Base-by-base conservation (phyloP, 1,140 invertebrate species). In the Tetragonula clypearis region DNA sequence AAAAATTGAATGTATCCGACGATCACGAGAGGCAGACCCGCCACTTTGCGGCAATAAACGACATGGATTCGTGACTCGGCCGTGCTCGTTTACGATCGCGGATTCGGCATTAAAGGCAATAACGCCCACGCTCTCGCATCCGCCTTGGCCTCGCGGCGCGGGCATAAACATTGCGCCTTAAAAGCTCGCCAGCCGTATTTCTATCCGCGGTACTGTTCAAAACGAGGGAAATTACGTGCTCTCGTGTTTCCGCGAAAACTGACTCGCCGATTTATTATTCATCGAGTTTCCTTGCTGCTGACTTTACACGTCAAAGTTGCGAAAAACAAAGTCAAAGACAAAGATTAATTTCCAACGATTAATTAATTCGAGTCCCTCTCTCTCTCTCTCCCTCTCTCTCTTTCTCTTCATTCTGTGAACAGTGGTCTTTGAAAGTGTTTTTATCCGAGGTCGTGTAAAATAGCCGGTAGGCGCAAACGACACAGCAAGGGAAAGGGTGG, bases 91-190 rank as follows among this genome's bases (percentile, higher is more conserved):
- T 83, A 69, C 60, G 71, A 75, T 41, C 60, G 35, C 66, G 19
- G n/a, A 82, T 87, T 90, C 82, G 49, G 68, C 62, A 85, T 89
- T 81, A 89, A 86, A 86, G 84, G 65, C 82, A 69, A 87, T 81
- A 87, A 90, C 71, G 69, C 55, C 74, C 49, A 73, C 75, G 56
- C 23, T 73, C 66, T 30, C 68, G 56, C 71, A 68, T 41, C 62
- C 74, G 58, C 26, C 26, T 78, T 58, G 53, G 9, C 79, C 56
- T n/a, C 15, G 35, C 49, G 56, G 26, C 15, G 49, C 35, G 5
- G 11, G 65, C 60, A 62, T 77, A 56, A 81, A 62, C 23, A 74
- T 89, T 41, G 49, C 19, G 15, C 9, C 68, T 86, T 62, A 78
- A 84, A 72, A 81, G 68, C 23, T 8, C 60, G 23, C 21, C 71